Conservation (phyloP, 2,888 invertebrate species). For the Euplagia quadripunctaria region DNA sequence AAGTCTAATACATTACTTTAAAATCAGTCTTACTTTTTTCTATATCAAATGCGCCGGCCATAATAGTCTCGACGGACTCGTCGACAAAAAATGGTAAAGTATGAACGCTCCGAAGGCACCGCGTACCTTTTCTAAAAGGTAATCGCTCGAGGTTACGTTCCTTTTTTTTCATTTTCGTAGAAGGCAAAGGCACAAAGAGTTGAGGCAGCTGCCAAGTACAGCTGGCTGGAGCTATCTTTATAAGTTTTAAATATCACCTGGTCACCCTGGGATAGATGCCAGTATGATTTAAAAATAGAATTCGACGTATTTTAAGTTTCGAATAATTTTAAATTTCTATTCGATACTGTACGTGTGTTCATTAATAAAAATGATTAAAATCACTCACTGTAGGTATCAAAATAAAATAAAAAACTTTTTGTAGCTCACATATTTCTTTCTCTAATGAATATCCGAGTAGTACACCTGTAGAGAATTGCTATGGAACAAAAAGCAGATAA, state of each 20-base stretch:
- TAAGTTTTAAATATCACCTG: conserved; percentile 64
- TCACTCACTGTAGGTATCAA: background rate
- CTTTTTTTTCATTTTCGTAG: conserved; percentile 73
- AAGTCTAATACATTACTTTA: conserved; percentile 59
- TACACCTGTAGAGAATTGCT: conserved; percentile 15
- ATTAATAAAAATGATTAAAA: no score
- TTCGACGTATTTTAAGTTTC: background rate
- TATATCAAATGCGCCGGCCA: conserved; percentile 76
- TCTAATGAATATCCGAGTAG: background rate
- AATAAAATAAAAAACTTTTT: background rate
- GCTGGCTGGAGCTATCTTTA: conserved; percentile 67
- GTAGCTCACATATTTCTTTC: background rate
- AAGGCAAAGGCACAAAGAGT: conserved; percentile 76
- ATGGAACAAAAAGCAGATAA: conserved; percentile 20
- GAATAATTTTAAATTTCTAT: background rate
- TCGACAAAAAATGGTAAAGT: conserved; percentile 71
- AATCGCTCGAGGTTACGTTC: conserved; percentile 70
- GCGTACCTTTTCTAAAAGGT: conserved; percentile 80
- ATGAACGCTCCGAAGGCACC: conserved; percentile 60
- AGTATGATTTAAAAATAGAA: conserved; percentile 7
- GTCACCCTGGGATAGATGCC: conserved; percentile 55
- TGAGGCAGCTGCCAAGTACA: conserved; percentile 79
- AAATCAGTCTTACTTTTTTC: conserved; percentile 62
- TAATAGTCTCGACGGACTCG: conserved; percentile 67
- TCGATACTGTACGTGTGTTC: background rate